phyloP scores from a whole-genome alignment of 2,888 invertebrate species.

The Drosophila merina region DNA sequence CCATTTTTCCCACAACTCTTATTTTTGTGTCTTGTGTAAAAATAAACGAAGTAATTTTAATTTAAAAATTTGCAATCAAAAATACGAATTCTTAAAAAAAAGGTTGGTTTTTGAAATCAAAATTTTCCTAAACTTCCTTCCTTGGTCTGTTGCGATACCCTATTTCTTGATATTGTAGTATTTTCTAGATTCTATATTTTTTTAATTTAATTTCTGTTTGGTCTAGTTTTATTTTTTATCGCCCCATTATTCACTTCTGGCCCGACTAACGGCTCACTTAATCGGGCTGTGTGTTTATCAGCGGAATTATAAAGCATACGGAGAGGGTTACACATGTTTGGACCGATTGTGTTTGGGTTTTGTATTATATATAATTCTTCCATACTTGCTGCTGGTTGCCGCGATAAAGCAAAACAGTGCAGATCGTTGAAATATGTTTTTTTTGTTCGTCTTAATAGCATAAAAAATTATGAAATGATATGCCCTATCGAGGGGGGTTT shows the following conservation, averaged over 20 bases:
- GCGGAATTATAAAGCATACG: constrained; percentile 16
- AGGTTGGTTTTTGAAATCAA: not conserved
- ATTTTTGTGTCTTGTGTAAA: constrained; percentile 12
- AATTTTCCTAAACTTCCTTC: no score
- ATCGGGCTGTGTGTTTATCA: constrained; percentile 26
- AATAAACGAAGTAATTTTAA: not conserved
- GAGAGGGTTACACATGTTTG: constrained; percentile 58
- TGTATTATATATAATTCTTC: not conserved
- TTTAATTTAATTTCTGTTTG: not conserved
- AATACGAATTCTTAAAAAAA: not conserved
- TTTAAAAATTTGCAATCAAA: not conserved
- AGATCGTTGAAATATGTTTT: not conserved
- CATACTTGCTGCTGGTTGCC: not conserved
- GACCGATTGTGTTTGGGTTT: constrained; percentile 33
- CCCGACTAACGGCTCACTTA: constrained; percentile 13
- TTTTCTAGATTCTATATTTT: not conserved
- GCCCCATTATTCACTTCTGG: constrained; percentile 7
- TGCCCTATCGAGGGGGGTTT: no score
- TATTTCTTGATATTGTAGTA: no score
- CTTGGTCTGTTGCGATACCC: no score
- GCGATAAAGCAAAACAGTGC: constrained; percentile 24
- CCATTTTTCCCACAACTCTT: constrained; percentile 7
- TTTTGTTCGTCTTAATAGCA: not conserved
- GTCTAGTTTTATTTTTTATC: not conserved
- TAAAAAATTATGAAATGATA: not conserved